Conservation (phyloP, 2,888 invertebrate genomes). For the Phalera bucephala region DNA sequence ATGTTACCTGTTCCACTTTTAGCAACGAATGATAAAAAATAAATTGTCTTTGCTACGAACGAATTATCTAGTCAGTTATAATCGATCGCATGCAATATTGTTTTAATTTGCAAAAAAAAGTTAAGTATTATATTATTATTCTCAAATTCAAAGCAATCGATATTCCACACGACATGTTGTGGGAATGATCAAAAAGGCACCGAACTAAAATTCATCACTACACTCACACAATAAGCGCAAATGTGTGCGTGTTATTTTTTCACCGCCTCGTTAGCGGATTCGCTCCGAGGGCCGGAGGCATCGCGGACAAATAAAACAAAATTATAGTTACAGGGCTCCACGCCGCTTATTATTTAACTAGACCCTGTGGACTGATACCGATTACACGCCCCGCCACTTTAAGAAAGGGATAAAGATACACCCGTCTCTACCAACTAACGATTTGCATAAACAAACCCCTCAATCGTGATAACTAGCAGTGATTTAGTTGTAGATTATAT, state of each 20-base stretch:
- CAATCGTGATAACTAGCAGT: slow-evolving; percentile 58
- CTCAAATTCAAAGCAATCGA: slow-evolving; percentile 1
- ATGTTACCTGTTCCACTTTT: no score
- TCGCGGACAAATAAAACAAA: slow-evolving; percentile 70
- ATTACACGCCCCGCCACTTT: slow-evolving; percentile 59
- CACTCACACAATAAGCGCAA: slow-evolving; percentile 48
- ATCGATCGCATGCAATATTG: no score
- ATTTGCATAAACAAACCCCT: slow-evolving; percentile 54
- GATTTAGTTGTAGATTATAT: slow-evolving; percentile 67
- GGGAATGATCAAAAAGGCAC: slow-evolving; percentile 36
- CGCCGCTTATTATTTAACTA: slow-evolving; percentile 79
- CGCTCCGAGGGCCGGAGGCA: slow-evolving; percentile 52
- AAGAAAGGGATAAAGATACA: slow-evolving; percentile 43
- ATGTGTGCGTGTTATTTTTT: slow-evolving; percentile 64
- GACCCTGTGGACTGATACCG: slow-evolving; percentile 66
- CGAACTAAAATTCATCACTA: slow-evolving; percentile 58
- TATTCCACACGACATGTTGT: slow-evolving; percentile 16
- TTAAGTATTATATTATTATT: background rate
- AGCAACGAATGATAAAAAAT: no score
- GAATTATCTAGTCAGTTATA: no score
- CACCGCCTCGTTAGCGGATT: slow-evolving; percentile 71
- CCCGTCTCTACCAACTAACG: slow-evolving; percentile 34
- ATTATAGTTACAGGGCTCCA: slow-evolving; percentile 75
- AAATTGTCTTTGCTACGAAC: no score
- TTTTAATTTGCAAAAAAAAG: background rate